phyloP scores from a whole-genome alignment of 2,113 vertebrate species.

The Hypomesus transpacificus region DNA sequence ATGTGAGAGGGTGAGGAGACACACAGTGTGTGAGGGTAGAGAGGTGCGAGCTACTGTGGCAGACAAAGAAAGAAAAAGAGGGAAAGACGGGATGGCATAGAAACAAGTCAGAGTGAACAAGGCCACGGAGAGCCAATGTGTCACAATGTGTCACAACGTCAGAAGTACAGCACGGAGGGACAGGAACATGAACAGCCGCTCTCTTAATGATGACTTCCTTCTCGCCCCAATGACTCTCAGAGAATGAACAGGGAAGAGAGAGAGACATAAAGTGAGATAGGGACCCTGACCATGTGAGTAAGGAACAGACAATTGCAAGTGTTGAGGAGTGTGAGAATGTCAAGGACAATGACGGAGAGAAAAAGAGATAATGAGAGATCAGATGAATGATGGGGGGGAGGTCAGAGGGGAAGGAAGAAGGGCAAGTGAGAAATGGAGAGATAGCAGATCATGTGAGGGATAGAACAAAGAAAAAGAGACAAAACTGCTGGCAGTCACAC shows the following conservation, averaged over 20 bases:
- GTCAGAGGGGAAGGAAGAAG: not conserved
- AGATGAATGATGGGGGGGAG: not conserved
- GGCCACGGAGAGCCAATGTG: slow-evolving; percentile 19
- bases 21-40: too few relatives aligned
- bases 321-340: not conserved
- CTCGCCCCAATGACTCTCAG: slow-evolving; percentile 8
- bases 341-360: not conserved
- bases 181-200: slow-evolving; percentile 30
- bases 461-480: not conserved
- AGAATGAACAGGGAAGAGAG: not conserved
- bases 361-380: not conserved
- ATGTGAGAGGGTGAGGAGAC: too few relatives aligned
- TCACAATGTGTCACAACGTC: slow-evolving; percentile 22
- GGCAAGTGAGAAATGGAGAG: not conserved
- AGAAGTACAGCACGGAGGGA: not conserved
- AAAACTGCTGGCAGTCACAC: not conserved
- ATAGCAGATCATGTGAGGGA: not conserved
- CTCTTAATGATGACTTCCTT: slow-evolving; percentile 47
- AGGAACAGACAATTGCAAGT: not conserved
- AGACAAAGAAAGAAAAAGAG: slow-evolving; percentile 25
- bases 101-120: slow-evolving; percentile 27
- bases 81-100: slow-evolving; percentile 27
- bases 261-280: not conserved
- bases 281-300: not conserved
- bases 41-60: not conserved